These are phyloP conservation scores for Rhinolophus ferrumequinum DNA, from an alignment of 2,113 vertebrate species.

Conservation along the genomic window DNA sequence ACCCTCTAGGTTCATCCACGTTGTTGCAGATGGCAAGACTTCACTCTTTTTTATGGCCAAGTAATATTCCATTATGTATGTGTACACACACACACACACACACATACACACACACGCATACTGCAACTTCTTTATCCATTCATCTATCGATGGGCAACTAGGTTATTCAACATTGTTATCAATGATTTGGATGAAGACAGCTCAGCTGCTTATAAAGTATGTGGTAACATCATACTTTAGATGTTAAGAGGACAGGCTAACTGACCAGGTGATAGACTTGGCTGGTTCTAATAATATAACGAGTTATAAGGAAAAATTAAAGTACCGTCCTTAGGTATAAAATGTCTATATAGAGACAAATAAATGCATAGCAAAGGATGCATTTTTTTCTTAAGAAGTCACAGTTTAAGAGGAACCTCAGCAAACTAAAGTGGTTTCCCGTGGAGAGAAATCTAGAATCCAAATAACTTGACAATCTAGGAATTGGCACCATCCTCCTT, in stretches of 20 bases:
- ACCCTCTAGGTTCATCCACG: not conserved
- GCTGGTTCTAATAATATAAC: not conserved
- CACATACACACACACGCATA: too few species aligned
- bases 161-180: not conserved
- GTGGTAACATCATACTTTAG: not conserved
- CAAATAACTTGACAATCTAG: not conserved
- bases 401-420: not conserved
- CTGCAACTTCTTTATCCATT: not conserved
- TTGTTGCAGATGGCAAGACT: too few species aligned
- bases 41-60: not conserved
- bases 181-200: not conserved
- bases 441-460: not conserved
- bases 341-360: not conserved
- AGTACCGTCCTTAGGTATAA: not conserved
- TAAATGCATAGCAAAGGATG: not conserved
- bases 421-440: conserved; percentile 11
- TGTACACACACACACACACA: too few species aligned
- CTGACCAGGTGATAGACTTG: not conserved
- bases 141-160: not conserved
- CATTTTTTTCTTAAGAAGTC: not conserved
- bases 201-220: not conserved
- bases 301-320: not conserved
- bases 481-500: not conserved
- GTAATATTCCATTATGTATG: not conserved
- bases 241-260: not conserved